Evolutionary conservation across 1,140 invertebrate genomes (phyloP).

Genomic region (Heliconius hermathena): DNA sequence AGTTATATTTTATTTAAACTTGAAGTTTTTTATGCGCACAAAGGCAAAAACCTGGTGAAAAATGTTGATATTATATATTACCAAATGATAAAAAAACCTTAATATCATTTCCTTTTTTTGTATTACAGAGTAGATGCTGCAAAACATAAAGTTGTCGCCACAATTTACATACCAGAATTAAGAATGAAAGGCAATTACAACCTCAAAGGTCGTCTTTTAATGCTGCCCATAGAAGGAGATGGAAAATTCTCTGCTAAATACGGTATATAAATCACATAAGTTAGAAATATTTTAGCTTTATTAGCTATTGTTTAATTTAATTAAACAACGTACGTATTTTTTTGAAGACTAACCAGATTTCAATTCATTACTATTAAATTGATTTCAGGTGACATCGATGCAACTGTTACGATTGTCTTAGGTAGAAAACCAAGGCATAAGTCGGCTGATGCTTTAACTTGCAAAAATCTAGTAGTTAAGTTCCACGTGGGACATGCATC

Average conservation of each 20-base stretch:
- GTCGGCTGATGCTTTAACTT: slow-evolving; percentile 81
- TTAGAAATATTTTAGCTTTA: too few relatives aligned
- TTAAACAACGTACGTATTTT: too few relatives aligned
- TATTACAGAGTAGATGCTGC: slow-evolving; percentile 62
- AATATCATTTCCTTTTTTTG: background rate
- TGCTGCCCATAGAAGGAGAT: slow-evolving; percentile 73
- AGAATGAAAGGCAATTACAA: slow-evolving; percentile 76
- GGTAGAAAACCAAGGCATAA: slow-evolving; percentile 73
- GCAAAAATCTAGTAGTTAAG: slow-evolving; percentile 84
- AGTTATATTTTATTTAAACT: slow-evolving; percentile 48
- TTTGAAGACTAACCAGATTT: background rate
- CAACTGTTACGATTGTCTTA: slow-evolving; percentile 82
- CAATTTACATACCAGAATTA: slow-evolving; percentile 71
- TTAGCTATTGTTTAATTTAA: too few relatives aligned
- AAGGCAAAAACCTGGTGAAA: background rate
- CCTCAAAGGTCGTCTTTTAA: slow-evolving; percentile 72
- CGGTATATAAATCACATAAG: slow-evolving; percentile 46
- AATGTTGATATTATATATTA: too few relatives aligned
- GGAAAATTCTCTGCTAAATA: slow-evolving; percentile 70
- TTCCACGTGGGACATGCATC: slow-evolving; percentile 84
- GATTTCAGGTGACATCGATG: slow-evolving; percentile 85
- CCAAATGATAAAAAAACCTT: too few relatives aligned
- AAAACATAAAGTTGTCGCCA: slow-evolving; percentile 62
- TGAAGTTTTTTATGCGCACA: background rate
- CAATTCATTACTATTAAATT: background rate